Conservation (phyloP, 2,113 vertebrate species). For the Danio rerio region DNA sequence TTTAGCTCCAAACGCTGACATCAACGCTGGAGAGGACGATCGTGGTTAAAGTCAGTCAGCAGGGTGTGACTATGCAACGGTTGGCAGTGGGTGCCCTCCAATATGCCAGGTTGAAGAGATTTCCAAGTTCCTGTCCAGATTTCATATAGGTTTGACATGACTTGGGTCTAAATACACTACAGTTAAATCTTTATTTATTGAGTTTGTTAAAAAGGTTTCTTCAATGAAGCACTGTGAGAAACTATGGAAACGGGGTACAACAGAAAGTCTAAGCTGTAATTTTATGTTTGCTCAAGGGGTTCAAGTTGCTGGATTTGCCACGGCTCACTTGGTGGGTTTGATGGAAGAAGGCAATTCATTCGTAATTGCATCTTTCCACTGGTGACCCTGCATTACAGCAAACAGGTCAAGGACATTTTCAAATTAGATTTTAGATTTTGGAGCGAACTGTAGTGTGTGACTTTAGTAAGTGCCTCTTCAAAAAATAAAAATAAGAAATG, state of each 20-base stretch:
- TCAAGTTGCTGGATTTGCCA: slow-evolving; percentile 18
- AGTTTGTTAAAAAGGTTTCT: slow-evolving; percentile 67
- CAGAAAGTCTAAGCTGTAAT: slow-evolving; percentile 59
- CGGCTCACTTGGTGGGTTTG: slow-evolving; percentile 16
- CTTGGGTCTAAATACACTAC: slow-evolving; percentile 45
- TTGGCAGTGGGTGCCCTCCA: slow-evolving; percentile 28
- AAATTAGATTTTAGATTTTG: neutral
- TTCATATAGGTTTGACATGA: slow-evolving; percentile 18
- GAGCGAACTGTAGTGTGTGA: too few relatives aligned
- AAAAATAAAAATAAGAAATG: too few relatives aligned
- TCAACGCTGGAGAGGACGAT: slow-evolving; percentile 30
- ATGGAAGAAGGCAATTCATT: slow-evolving; percentile 37
- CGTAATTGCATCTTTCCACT: slow-evolving; percentile 12
- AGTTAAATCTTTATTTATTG: slow-evolving; percentile 60
- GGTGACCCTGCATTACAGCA: neutral
- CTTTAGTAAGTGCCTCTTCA: too few relatives aligned
- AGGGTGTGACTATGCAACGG: slow-evolving; percentile 31
- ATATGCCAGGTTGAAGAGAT: slow-evolving; percentile 35
- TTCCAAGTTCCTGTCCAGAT: slow-evolving; percentile 20
- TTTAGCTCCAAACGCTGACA: slow-evolving; percentile 32
- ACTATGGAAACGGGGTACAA: slow-evolving; percentile 62
- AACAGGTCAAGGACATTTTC: neutral
- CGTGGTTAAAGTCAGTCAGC: slow-evolving; percentile 44
- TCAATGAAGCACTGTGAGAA: slow-evolving; percentile 65
- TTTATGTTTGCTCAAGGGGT: slow-evolving; percentile 34